Conservation (phyloP, 2,888 invertebrate genomes). For the Rhagophthalmus giganteus region DNA sequence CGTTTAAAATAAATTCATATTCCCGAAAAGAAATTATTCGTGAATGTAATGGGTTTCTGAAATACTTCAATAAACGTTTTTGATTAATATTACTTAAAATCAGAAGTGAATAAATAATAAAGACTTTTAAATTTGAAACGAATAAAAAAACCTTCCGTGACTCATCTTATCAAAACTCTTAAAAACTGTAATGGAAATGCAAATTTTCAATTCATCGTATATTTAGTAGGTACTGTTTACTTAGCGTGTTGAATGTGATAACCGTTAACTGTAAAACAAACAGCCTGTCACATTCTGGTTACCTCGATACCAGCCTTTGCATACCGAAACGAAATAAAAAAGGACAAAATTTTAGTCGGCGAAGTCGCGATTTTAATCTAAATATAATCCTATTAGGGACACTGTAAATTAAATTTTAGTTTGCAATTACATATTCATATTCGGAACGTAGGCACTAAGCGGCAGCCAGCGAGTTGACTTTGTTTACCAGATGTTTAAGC, state of each 20-base stretch:
- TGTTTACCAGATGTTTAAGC: slow-evolving; percentile 35
- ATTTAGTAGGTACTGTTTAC: slow-evolving; percentile 33
- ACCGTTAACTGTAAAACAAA: slow-evolving; percentile 30
- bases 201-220: slow-evolving; percentile 36
- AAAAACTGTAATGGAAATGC: slow-evolving; percentile 36
- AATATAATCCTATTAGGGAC: slow-evolving; percentile 41
- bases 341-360: slow-evolving; percentile 30
- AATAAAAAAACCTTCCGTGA: no score
- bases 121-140: no score
- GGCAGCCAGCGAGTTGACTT: slow-evolving; percentile 34
- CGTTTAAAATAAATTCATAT: no score
- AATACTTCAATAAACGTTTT: no score
- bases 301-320: slow-evolving; percentile 29
- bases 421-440: slow-evolving; percentile 45
- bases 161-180: slow-evolving; percentile 15
- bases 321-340: slow-evolving; percentile 27
- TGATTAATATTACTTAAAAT: no score
- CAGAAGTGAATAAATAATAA: no score
- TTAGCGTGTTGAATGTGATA: slow-evolving; percentile 33
- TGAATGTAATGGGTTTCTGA: no score
- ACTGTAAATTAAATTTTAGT: slow-evolving; percentile 43
- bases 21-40: no score
- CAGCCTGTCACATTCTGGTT: slow-evolving; percentile 30
- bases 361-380: slow-evolving; percentile 41
- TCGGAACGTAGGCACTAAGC: slow-evolving; percentile 31